phyloP scores from a whole-genome alignment of 2,113 vertebrate species.

The Orientallactaga bullata region DNA sequence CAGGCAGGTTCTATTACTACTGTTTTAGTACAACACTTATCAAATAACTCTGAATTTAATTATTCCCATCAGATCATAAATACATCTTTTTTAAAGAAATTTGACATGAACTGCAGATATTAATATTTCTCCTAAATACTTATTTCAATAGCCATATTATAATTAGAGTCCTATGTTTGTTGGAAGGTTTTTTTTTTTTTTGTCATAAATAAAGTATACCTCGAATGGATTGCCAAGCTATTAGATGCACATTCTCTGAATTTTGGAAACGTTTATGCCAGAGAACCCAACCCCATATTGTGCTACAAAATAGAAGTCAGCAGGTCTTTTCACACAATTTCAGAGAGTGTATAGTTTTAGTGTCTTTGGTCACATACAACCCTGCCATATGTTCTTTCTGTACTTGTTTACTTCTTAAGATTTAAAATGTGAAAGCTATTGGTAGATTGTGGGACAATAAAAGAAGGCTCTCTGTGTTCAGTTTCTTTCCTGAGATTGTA shows the following conservation, averaged over 20 bases:
- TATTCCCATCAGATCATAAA: background rate
- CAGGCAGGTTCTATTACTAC: background rate
- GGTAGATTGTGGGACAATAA: background rate
- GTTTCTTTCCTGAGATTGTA: background rate
- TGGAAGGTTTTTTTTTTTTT: background rate
- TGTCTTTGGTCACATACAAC: background rate
- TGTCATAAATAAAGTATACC: background rate
- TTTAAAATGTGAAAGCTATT: background rate
- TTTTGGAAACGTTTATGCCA: background rate
- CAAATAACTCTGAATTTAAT: background rate
- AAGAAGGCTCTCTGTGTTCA: background rate
- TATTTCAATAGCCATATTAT: background rate
- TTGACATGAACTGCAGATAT: background rate
- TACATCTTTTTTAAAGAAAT: background rate
- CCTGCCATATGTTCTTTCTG: background rate
- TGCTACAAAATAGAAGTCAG: background rate
- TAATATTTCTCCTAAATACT: background rate
- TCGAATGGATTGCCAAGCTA: background rate
- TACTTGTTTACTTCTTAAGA: background rate
- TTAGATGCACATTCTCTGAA: background rate
- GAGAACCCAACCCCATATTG: background rate
- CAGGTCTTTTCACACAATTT: background rate
- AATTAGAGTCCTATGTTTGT: background rate
- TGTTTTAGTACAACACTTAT: background rate
- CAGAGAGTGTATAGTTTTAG: background rate